Percentiles rank a stretch among this genome's conserved stretches.
phyloP scores from a whole-genome alignment of 2,888 invertebrate species.

The Temnothorax rugatulus region DNA sequence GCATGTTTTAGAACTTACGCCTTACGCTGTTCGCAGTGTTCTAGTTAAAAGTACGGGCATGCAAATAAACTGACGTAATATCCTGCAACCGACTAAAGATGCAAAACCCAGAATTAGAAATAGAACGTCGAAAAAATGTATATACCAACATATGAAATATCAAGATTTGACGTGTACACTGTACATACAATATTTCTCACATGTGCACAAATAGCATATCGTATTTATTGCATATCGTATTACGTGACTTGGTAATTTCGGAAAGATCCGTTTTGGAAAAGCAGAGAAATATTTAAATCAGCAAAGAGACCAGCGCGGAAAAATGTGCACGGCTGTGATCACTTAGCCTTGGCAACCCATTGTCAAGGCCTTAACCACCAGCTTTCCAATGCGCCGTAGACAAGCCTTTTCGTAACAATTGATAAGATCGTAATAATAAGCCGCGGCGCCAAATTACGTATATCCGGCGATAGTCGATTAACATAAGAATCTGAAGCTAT shows the following conservation, averaged over 20 bases:
- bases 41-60: not conserved
- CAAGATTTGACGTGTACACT: not conserved
- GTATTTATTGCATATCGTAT: not conserved
- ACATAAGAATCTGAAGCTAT: constrained; percentile 22
- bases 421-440: constrained; percentile 33
- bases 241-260: not conserved
- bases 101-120: not conserved
- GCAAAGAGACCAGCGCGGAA: not conserved
- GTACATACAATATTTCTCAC: not conserved
- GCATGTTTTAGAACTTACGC: constrained; percentile 8
- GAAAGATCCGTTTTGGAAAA: not conserved
- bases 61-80: not conserved
- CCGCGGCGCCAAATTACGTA: not conserved
- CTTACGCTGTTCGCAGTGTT: not conserved
- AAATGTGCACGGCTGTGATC: constrained; percentile 34
- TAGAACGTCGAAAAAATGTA: not conserved
- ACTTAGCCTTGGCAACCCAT: constrained; percentile 55
- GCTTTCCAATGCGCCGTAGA: constrained; percentile 53
- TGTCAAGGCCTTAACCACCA: constrained; percentile 66
- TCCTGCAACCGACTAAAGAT: not conserved
- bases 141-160: not conserved
- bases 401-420: constrained; percentile 26
- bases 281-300: not conserved
- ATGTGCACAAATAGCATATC: not conserved
- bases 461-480: constrained; percentile 41